Evolutionary conservation across 2,888 invertebrate genomes (phyloP), one percentile per base, ranked within the genome.

Genomic region (Troides helena): DNA sequence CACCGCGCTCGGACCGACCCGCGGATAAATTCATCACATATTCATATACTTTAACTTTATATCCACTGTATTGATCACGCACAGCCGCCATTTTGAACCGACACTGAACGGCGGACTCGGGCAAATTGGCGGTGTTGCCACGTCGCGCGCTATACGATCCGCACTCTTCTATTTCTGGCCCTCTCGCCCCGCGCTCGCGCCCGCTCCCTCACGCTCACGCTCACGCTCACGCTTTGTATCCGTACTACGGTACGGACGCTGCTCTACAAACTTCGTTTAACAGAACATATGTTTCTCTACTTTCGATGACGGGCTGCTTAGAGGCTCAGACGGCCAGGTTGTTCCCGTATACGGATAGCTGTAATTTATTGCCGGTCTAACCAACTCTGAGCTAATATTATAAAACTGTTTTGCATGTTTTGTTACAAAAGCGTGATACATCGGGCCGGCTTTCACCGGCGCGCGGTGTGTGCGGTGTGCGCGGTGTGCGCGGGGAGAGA

Each of bases 81-180:
- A 91, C 92, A 86, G 87, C 83, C 91, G 92, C 92, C 92, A 92
- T 92, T 92, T 92, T 92, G 92, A 89, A 90, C 88, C 86, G 90
- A 90, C 90, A 92, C 92, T 92, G 89, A 90, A 84, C 79, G 75
- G 80, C 90, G 89, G 89, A 84, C 79, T 74, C 80, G 78, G 78
- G 76, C 80, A 83, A 82, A 83, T 81, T 82, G 78, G 92, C 90
- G 89, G 87, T 90, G 92, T 90, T 91, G 92, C 92, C 92, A 91
- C 92, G 91, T 91, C 86, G 90, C 83, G 71, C 76, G 81, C 82
- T 85, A 14, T 87, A 84, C 85, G 85, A 87, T 86, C 86, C 86
- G 83, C 87, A 85, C 87, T 85, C 87, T 85, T 89, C 92, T 92
- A 92, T 92, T 92, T 91, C 90, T 86, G 88, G 87, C 87, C 74